Percentiles rank a stretch among this genome's conserved stretches.
Evolutionary conservation across 92 coral and sea anemone species (phyloP).

Genomic region (Phymanthus crucifer): DNA sequence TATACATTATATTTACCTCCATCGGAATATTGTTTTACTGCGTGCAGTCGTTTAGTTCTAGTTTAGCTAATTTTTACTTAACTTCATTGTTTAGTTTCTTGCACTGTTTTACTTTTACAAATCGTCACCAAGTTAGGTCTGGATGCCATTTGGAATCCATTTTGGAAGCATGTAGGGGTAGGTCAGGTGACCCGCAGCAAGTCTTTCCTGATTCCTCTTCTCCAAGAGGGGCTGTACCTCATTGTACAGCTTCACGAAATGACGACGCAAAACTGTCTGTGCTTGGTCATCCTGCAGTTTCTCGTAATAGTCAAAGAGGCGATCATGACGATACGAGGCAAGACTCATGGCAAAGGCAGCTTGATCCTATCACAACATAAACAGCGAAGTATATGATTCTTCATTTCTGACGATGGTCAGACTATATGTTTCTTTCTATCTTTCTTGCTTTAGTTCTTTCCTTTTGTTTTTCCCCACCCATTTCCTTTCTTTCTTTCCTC

Average conservation of each 20-base stretch:
- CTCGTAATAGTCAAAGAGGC: slow-evolving; percentile 49
- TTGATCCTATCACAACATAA: slow-evolving; percentile 41
- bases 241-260: slow-evolving; percentile 23
- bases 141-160: slow-evolving; percentile 65
- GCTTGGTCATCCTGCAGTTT: slow-evolving; percentile 29
- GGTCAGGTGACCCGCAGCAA: slow-evolving; percentile 47
- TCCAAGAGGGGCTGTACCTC: slow-evolving; percentile 30
- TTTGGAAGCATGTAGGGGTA: slow-evolving; percentile 62
- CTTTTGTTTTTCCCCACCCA: too few species aligned
- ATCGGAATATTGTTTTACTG: too few species aligned
- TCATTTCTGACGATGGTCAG: not conserved
- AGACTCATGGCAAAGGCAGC: slow-evolving; percentile 23
- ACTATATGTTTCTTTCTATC: not conserved
- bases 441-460: too few species aligned
- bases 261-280: slow-evolving; percentile 27
- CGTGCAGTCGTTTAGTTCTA: too few species aligned
- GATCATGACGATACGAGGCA: slow-evolving; percentile 40
- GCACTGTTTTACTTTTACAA: too few species aligned
- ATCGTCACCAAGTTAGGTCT: slow-evolving; percentile 47
- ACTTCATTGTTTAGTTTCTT: too few species aligned
- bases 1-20: too few species aligned
- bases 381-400: not conserved
- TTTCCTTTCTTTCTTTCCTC: too few species aligned
- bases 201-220: slow-evolving; percentile 27
- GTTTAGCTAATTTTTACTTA: too few species aligned